Percentiles rank a stretch among this genome's conserved stretches.
Evolutionary conservation across 2,888 invertebrate genomes (phyloP).

Genomic region (Phengaris alcon): DNA sequence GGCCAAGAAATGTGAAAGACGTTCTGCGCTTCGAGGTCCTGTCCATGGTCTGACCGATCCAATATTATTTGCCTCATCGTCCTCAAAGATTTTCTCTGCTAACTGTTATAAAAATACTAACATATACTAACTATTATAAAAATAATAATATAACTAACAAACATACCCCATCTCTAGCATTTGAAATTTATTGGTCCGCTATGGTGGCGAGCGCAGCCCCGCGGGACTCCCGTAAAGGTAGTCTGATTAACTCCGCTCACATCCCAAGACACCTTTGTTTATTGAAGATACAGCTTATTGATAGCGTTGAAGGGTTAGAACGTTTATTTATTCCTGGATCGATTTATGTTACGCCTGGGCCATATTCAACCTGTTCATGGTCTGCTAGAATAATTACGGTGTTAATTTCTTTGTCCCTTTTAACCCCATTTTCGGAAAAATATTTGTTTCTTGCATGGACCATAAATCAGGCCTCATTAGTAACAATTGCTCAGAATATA

Average conservation of each 20-base stretch:
- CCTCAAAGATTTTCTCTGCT: too few relatives aligned
- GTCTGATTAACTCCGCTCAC: slow-evolving; percentile 16
- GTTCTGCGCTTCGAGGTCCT: too few relatives aligned
- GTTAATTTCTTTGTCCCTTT: not conserved
- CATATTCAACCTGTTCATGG: not conserved
- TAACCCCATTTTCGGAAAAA: not conserved
- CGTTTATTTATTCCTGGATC: slow-evolving; percentile 5
- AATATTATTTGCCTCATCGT: too few relatives aligned
- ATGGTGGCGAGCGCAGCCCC: slow-evolving; percentile 65
- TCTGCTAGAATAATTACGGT: not conserved
- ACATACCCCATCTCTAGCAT: slow-evolving; percentile 37
- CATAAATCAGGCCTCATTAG: slow-evolving; percentile 8
- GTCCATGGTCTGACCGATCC: too few relatives aligned
- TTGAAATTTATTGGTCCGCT: slow-evolving; percentile 67
- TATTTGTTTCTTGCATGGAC: not conserved
- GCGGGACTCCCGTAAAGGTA: slow-evolving; percentile 45
- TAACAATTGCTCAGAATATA: not conserved
- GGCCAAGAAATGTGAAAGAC: too few relatives aligned
- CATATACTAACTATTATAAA: not conserved
- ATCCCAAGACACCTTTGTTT: slow-evolving; percentile 25
- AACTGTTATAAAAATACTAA: too few relatives aligned
- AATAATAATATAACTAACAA: not conserved
- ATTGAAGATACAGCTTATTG: slow-evolving; percentile 24
- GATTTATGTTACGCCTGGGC: not conserved
- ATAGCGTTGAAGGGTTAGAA: slow-evolving; percentile 9